These are phyloP conservation scores for Spodoptera frugiperda DNA, from an alignment of 1,140 invertebrate species.

Conservation along the genomic window DNA sequence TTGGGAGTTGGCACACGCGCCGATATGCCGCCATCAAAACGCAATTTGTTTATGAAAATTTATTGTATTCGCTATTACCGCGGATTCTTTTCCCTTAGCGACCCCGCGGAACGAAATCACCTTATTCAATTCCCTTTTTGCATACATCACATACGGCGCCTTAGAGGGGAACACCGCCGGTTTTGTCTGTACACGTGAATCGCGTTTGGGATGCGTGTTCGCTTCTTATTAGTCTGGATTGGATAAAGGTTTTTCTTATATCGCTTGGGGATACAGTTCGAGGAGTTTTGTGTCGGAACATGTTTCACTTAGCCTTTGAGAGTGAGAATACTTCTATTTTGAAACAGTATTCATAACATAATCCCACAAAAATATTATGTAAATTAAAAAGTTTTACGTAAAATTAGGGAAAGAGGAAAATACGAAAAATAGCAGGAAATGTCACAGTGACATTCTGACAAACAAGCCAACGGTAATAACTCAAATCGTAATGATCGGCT, in stretches of 20 bases:
- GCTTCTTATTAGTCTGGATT: constrained; percentile 83
- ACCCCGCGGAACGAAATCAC: constrained; percentile 83
- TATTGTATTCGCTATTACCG: constrained; percentile 86
- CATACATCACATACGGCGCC: constrained; percentile 82
- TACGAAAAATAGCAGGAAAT: neutral
- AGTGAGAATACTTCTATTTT: neutral
- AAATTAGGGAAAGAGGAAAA: neutral
- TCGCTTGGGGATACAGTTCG: constrained; percentile 59
- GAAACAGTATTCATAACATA: neutral
- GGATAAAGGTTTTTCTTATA: constrained; percentile 72
- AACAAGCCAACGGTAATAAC: constrained; percentile 26
- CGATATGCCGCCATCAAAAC: constrained; percentile 84
- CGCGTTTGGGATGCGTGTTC: constrained; percentile 81
- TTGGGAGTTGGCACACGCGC: constrained; percentile 79
- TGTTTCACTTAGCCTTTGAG: neutral
- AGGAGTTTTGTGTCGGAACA: neutral
- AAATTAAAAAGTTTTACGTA: neutral
- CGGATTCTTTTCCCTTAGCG: constrained; percentile 83
- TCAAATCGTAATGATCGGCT: constrained; percentile 15
- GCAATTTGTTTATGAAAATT: constrained; percentile 87
- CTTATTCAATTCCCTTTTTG: constrained; percentile 86
- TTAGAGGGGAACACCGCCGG: constrained; percentile 72
- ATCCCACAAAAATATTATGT: no score
- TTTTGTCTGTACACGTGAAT: constrained; percentile 84
- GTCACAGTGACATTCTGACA: constrained; percentile 9